Evolutionary conservation across 2,113 vertebrate species (phyloP).

Genomic region (Gallinago jamesoni): DNA sequence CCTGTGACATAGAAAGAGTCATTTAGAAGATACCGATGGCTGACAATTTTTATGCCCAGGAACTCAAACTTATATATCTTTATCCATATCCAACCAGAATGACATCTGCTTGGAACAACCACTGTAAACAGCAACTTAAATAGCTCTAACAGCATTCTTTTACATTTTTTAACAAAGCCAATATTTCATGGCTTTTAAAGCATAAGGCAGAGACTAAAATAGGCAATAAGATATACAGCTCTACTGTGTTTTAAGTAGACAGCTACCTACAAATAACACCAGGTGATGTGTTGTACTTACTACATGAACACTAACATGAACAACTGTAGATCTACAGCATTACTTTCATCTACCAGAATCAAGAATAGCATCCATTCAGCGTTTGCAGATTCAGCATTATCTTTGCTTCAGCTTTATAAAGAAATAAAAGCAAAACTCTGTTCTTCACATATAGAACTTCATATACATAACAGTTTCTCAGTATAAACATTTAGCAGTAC

Average conservation of each 20-base stretch:
- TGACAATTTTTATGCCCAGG: not conserved
- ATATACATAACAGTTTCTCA: not conserved
- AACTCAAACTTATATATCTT: not conserved
- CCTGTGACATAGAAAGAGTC: not conserved
- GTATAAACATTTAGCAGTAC: not conserved
- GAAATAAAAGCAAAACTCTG: not conserved
- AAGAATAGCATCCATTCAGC: not conserved
- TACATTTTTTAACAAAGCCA: not conserved
- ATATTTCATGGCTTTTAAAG: not conserved
- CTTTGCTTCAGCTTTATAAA: not conserved
- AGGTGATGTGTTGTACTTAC: not conserved
- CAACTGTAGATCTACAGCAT: not conserved
- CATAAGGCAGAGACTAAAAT: not conserved
- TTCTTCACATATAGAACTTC: not conserved
- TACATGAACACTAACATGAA: accelerated
- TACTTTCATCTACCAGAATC: not conserved
- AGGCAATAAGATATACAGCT: not conserved
- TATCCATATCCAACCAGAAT: not conserved
- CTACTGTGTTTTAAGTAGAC: not conserved
- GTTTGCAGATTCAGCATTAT: not conserved
- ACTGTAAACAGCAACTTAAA: not conserved
- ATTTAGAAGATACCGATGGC: not conserved
- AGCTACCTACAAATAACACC: not conserved
- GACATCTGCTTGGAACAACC: not conserved
- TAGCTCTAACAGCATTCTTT: not conserved